Base-by-base conservation (phyloP, 2,113 vertebrate species). In the Nothobranchius furzeri region DNA sequence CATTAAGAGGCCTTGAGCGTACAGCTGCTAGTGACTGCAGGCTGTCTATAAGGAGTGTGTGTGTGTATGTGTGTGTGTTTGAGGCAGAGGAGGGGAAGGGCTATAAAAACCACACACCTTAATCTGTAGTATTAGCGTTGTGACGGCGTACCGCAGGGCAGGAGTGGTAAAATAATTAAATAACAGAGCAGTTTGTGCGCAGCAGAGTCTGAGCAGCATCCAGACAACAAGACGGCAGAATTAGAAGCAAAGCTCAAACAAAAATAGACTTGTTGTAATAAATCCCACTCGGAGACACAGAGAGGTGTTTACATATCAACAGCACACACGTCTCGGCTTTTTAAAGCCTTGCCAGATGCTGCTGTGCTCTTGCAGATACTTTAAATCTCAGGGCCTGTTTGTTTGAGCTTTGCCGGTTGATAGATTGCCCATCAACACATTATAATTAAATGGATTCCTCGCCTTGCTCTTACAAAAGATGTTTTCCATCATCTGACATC, bases 111-210 rank as follows among this genome's bases (percentile, higher is more conserved):
- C 89, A 80, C 89, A 91, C 82, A 88, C 88, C 85, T 91, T 91
- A 90, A 91, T 89, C 84, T 90, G 79, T 83, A 85, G 85, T 88
- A 88, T 89, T 86, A 90, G 70, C 83, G 53, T 88, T 68, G 84
- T 85, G 84, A 84, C 70, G 75, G 74, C 76, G 71, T 58, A 82
- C 87, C 87, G 73, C 78, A 85, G 85, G 90, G 87, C 86, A 83
- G 75, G 84, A 83, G 83, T 70, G 78, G 75, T 84, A 87, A 88
- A 92, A 92, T 87, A 89, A 91, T 90, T 86, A 88, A 90, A 88
- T 86, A 88, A 87, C 56, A 86, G 60, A 48, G 76, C 14, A 48
- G 54, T 51, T 64, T 35, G 40, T 60, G 35, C 12, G 10, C 12
- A 9, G 24, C 20, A 52, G 56, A 1, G 25, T 47, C 58, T 78